A percentile compares a stretch with the other conserved stretches of the same genome.
phyloP scores from a whole-genome alignment of 2,113 vertebrate genomes.

The Takifugu flavidus region DNA sequence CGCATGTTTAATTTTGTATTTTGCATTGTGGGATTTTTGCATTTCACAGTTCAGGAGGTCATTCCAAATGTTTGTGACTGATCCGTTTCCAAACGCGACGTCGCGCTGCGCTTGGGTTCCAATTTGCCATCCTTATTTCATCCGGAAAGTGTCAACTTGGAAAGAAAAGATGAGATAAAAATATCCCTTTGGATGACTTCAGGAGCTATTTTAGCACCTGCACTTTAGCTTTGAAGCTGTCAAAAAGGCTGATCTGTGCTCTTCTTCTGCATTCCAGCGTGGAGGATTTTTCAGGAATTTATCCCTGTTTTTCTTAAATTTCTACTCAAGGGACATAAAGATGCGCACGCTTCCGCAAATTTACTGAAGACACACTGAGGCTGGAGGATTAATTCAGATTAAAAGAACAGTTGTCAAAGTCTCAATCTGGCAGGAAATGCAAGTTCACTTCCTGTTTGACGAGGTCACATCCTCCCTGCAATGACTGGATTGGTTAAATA shows the following conservation, averaged over 20 bases:
- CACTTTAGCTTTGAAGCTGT: conserved; percentile 42
- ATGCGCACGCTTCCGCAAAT: not conserved
- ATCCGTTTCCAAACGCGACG: conserved; percentile 2
- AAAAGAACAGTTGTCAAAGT: not conserved
- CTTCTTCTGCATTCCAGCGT: conserved; percentile 19
- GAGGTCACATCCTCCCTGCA: conserved; percentile 41
- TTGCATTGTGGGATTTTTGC: too few species aligned
- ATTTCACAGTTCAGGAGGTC: too few species aligned
- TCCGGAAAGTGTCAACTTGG: conserved; percentile 54
- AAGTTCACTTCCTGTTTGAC: conserved; percentile 50
- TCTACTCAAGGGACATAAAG: conserved; percentile 9
- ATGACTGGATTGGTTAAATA: conserved; percentile 37
- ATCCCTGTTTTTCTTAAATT: not conserved
- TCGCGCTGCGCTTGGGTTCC: conserved; percentile 20
- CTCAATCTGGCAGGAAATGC: conserved; percentile 19
- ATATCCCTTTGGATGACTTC: conserved; percentile 42
- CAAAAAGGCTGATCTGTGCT: conserved; percentile 31
- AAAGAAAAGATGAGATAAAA: conserved; percentile 46
- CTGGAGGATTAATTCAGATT: not conserved
- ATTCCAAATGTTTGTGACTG: not conserved
- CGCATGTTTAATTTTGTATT: too few species aligned
- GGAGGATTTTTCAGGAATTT: conserved; percentile 5
- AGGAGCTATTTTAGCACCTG: conserved; percentile 51
- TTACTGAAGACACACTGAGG: not conserved
- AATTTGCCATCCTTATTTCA: conserved; percentile 36